Conservation (phyloP, 2,888 invertebrate genomes). For the Pegoplata infirma region DNA sequence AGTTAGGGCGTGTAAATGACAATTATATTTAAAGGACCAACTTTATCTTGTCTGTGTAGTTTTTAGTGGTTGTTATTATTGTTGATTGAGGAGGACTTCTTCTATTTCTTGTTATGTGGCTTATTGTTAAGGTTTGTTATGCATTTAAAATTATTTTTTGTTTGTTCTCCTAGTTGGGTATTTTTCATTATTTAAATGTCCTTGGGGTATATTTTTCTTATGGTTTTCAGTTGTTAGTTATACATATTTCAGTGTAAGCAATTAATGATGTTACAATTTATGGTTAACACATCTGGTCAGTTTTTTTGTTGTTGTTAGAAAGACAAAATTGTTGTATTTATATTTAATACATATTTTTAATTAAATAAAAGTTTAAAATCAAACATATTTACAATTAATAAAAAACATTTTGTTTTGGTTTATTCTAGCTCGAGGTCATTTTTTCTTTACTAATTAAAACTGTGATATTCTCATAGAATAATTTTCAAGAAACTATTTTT, state of each 20-base stretch:
- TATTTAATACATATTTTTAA: too few species aligned
- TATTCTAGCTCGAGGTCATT: too few species aligned
- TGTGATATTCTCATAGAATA: too few species aligned
- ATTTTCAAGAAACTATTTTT: too few species aligned
- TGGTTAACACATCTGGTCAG: constrained; percentile 63
- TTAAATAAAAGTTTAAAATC: too few species aligned
- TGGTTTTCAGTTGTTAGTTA: constrained; percentile 31
- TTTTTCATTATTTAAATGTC: constrained; percentile 52
- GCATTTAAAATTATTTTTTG: constrained; percentile 27
- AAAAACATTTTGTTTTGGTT: too few species aligned
- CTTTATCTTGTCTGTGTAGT: neutral
- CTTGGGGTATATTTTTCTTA: constrained; percentile 54
- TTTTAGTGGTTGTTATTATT: constrained; percentile 51
- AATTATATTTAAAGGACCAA: constrained; percentile 62
- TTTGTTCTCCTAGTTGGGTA: constrained; percentile 5
- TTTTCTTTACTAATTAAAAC: too few species aligned
- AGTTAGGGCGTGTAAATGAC: constrained; percentile 53
- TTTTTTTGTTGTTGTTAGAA: too few species aligned
- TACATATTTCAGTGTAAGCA: constrained; percentile 19
- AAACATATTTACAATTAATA: too few species aligned
- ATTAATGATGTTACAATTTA: constrained; percentile 57
- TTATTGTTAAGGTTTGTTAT: neutral
- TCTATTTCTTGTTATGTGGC: too few species aligned
- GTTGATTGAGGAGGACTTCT: too few species aligned
- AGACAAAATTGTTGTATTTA: too few species aligned